phyloP scores from a whole-genome alignment of 2,888 invertebrate genomes.

The Leptothorax acervorum region DNA sequence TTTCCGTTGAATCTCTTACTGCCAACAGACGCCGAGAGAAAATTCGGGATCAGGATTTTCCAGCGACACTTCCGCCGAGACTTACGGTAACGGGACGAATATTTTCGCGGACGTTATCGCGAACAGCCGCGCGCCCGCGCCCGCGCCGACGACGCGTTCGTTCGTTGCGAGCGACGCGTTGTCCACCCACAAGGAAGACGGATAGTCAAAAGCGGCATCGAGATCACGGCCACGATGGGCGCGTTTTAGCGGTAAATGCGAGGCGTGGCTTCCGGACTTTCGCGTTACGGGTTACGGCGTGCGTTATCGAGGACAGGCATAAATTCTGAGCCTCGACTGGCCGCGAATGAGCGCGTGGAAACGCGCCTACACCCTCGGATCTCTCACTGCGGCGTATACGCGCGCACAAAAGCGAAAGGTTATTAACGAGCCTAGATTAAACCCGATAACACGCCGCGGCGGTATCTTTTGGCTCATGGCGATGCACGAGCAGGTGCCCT shows the following conservation, averaged over 20 bases:
- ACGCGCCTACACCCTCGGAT: conserved; percentile 18
- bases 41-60: conserved; percentile 58
- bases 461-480: conserved; percentile 71
- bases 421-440: conserved; percentile 67
- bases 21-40: conserved; percentile 13
- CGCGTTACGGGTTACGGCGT: conserved; percentile 20
- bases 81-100: conserved; percentile 22
- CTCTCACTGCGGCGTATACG: conserved; percentile 4
- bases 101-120: conserved; percentile 41
- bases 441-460: conserved; percentile 67
- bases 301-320: conserved; percentile 55
- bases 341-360: conserved; percentile 35
- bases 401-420: conserved; percentile 55
- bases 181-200: conserved; percentile 35
- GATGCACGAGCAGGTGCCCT: conserved; percentile 50
- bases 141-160: neutral
- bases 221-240: conserved; percentile 34
- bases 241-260: conserved; percentile 51
- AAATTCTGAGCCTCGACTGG: conserved; percentile 38
- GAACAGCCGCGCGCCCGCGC: neutral
- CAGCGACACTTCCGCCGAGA: conserved; percentile 13
- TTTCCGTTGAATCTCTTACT: conserved; percentile 40
- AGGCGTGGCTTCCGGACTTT: conserved; percentile 53
- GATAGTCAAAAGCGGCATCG: conserved; percentile 37
- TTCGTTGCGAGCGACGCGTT: conserved; percentile 9